Evolutionary conservation across 2,797 vertebrate species (phyloP), one percentile per base, ranked within the genome.

Genomic region (Hydrolagus colliei): DNA sequence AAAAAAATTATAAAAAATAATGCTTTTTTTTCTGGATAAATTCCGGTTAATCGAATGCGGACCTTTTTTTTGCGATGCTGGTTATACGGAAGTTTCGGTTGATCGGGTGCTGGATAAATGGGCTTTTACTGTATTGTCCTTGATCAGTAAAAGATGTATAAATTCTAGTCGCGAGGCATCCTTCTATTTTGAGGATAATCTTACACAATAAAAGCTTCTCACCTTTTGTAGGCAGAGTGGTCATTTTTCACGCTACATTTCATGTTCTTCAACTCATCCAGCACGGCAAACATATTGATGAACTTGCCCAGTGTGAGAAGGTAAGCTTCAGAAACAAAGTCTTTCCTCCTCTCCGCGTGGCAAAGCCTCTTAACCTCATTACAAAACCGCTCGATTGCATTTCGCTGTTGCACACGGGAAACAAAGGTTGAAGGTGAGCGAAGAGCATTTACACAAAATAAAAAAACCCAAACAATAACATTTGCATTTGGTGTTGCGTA

Each of bases 221-320:
- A 98, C 98, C 97, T 90, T 91, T 99, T 99, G 90, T 99, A 99
- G 0, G 98, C 98, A 0, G 98, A 99, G 90, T 99, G 97, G 90
- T 99, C 98, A 0, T 99, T 99, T 91, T 99, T 99, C 85, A 99
- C 98, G 0, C 98, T 99, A 90, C 97, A 99, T 87, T 99, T 99
- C 98, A 99, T 99, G 89, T 99, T 99, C 91, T 99, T 99, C 87
- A 99, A 91, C 86, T 99, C 98, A 3, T 99, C 98, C 90, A 99
- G 85, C 84, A 99, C 98, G 0, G 98, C 97, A 63, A 99, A 99
- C 98, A 99, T 99, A 92, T 99, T 99, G 93, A 99, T 99, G 92
- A 99, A 99, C 89, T 98, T 99, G 2, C 98, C 97, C 72, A 99
- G 93, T 0, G 98, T 99, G 68, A 99, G 94, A 82, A 99, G 93